A percentile compares a stretch with the other conserved stretches of the same genome.
Conservation (phyloP, 2,797 vertebrate species). For the Diplodus puntazzo region DNA sequence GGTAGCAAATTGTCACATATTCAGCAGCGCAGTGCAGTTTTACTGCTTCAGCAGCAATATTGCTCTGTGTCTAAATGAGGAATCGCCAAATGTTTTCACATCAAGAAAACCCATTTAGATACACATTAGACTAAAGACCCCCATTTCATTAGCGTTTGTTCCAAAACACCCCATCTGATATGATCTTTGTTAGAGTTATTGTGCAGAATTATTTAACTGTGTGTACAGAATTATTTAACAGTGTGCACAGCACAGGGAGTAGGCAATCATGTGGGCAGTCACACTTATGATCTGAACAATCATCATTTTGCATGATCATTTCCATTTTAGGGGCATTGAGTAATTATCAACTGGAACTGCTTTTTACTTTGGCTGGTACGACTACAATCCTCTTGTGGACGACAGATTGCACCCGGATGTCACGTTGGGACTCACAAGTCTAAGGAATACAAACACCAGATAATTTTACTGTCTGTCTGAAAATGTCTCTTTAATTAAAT, state of each 20-base stretch:
- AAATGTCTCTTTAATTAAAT: neutral
- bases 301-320: constrained; percentile 26
- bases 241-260: constrained; percentile 13
- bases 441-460: neutral
- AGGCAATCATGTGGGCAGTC: constrained; percentile 11
- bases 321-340: neutral
- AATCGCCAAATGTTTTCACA: constrained; percentile 56
- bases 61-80: constrained; percentile 52
- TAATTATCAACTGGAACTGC: neutral
- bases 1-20: constrained; percentile 40
- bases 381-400: neutral
- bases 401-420: neutral
- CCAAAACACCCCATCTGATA: constrained; percentile 50
- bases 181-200: constrained; percentile 45
- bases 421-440: neutral
- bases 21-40: constrained; percentile 33
- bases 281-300: constrained; percentile 27
- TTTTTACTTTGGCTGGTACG: neutral
- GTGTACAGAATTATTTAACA: constrained; percentile 42
- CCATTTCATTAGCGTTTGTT: constrained; percentile 51
- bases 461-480: neutral
- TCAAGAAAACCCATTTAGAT: constrained; percentile 50
- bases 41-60: constrained; percentile 43
- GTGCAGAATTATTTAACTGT: constrained; percentile 44
- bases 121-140: constrained; percentile 52